These are phyloP conservation scores for Capreolus pygargus DNA, from an alignment of 2,113 vertebrate species.

Conservation along the genomic window DNA sequence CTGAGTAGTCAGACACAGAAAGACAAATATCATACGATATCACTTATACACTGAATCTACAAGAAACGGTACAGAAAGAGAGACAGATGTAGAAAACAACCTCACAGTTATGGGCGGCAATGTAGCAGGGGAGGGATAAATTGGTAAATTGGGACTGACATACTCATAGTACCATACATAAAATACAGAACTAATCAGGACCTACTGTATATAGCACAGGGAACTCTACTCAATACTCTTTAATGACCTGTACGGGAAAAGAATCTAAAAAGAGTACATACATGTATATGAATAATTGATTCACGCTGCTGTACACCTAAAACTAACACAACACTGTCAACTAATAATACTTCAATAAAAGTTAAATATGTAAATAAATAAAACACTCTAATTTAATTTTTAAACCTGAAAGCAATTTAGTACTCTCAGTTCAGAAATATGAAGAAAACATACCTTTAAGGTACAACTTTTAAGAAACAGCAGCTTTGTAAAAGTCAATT, in stretches of 20 bases:
- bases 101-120: background rate
- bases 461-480: background rate
- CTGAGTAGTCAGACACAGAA: background rate
- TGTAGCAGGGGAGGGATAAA: background rate
- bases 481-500: background rate
- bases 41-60: background rate
- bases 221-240: background rate
- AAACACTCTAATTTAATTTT: background rate
- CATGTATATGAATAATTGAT: background rate
- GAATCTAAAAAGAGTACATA: background rate
- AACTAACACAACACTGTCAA: background rate
- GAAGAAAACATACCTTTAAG: background rate
- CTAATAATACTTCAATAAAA: background rate
- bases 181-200: background rate
- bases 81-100: background rate
- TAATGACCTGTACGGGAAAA: background rate
- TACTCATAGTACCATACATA: background rate
- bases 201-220: background rate
- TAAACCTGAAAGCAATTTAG: conserved; percentile 20
- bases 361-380: background rate
- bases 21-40: background rate
- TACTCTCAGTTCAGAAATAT: background rate
- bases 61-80: background rate
- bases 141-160: background rate
- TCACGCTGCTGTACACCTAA: background rate